Conservation (phyloP, 2,888 invertebrate genomes). For the Anorthoa munda region DNA sequence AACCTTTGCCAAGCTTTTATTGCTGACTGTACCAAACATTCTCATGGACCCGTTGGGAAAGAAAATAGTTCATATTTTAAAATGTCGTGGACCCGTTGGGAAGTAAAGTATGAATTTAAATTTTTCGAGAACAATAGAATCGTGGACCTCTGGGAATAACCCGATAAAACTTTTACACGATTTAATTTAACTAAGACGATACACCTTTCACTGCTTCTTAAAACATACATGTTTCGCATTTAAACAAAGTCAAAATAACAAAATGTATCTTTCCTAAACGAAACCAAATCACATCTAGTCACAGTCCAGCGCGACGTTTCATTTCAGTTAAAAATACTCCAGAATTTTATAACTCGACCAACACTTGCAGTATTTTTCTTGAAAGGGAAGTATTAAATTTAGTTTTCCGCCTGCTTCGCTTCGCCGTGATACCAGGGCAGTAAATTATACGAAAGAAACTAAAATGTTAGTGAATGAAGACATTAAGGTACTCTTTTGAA, state of each 20-base stretch:
- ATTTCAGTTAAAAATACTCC: constrained; percentile 39
- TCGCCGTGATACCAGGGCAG: constrained; percentile 48
- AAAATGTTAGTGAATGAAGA: constrained; percentile 51
- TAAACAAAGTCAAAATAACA: neutral
- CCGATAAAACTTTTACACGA: too few relatives aligned
- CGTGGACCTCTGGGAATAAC: too few relatives aligned
- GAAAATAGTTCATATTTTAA: too few relatives aligned
- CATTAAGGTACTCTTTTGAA: constrained; percentile 30
- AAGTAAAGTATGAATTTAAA: too few relatives aligned
- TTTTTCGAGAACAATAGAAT: too few relatives aligned
- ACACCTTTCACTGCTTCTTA: too few relatives aligned
- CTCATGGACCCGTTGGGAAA: too few relatives aligned
- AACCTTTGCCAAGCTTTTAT: too few relatives aligned
- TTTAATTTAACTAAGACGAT: too few relatives aligned
- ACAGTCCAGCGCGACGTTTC: neutral
- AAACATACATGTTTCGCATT: too few relatives aligned
- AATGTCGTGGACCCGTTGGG: too few relatives aligned
- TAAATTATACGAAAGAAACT: constrained; percentile 62
- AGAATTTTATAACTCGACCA: constrained; percentile 31
- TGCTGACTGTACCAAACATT: too few relatives aligned
- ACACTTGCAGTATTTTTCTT: constrained; percentile 56
- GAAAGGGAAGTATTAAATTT: constrained; percentile 57
- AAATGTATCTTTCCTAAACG: neutral
- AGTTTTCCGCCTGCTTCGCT: constrained; percentile 51
- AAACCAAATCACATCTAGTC: constrained; percentile 3